These are phyloP conservation scores for Chrysomallon squamiferum DNA, from an alignment of 1,140 invertebrate species.

Conservation along the genomic window DNA sequence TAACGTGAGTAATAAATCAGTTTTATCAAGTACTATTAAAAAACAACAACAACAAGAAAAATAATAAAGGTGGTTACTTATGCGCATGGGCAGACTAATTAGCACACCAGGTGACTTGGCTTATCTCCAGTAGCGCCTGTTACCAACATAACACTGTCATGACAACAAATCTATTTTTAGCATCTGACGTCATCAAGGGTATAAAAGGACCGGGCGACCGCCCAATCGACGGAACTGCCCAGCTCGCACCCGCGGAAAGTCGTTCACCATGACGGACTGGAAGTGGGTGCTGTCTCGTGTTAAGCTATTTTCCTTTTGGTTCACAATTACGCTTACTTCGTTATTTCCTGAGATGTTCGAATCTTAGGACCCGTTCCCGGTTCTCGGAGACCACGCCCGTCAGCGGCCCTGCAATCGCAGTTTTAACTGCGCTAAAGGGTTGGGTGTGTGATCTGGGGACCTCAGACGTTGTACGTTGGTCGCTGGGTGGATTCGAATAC, in stretches of 20 bases:
- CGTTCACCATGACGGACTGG: constrained; percentile 9
- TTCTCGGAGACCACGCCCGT: constrained; percentile 7
- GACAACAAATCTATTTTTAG: too few species aligned
- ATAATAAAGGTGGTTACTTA: too few species aligned
- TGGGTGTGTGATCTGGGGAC: constrained; percentile 14
- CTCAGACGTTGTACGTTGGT: neutral
- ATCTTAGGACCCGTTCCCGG: constrained; percentile 17
- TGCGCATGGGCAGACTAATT: too few species aligned
- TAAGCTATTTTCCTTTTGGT: neutral
- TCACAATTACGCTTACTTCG: constrained; percentile 12
- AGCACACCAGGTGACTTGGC: too few species aligned
- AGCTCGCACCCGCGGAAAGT: neutral
- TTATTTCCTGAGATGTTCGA: constrained; percentile 18
- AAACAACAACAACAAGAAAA: too few species aligned
- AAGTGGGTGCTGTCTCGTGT: constrained; percentile 20
- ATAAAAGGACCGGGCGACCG: too few species aligned
- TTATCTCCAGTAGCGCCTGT: too few species aligned
- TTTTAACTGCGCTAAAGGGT: constrained; percentile 11
- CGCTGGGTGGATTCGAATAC: neutral
- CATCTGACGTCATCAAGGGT: too few species aligned
- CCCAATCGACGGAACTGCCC: neutral
- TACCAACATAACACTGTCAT: too few species aligned
- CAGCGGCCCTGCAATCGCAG: constrained; percentile 15
- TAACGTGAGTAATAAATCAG: too few species aligned
- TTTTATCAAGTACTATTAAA: too few species aligned